Evolutionary conservation across 2,797 vertebrate species (phyloP).

Genomic region (Eremophila alpestris): DNA sequence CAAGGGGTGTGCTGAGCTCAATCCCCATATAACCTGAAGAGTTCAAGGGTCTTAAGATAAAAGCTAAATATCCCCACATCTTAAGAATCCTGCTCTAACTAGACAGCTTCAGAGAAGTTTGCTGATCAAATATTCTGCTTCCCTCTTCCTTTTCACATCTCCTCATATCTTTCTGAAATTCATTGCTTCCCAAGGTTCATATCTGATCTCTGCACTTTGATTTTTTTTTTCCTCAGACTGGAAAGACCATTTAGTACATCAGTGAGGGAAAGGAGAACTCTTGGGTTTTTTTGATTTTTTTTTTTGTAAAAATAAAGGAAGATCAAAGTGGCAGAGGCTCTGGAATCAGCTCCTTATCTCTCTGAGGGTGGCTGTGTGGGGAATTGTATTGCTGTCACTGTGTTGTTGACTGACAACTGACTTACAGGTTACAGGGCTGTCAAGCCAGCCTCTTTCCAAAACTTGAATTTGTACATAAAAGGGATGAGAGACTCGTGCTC

Average conservation of each 20-base stretch:
- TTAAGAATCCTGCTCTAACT: not conserved
- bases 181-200: not conserved
- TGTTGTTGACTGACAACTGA: not conserved
- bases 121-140: conserved; percentile 31
- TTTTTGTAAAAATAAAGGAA: not conserved
- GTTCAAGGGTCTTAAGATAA: not conserved
- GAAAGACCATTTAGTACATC: not conserved
- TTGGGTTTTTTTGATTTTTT: too few species aligned
- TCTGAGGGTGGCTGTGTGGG: not conserved
- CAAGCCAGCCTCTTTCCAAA: not conserved
- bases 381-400: not conserved
- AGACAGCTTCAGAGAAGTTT: not conserved
- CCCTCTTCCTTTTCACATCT: not conserved
- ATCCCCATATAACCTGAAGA: not conserved
- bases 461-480: not conserved
- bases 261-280: not conserved
- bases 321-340: not conserved
- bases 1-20: not conserved
- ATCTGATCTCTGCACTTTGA: not conserved
- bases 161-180: not conserved
- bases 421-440: not conserved
- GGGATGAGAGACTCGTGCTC: not conserved
- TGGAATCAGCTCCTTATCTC: not conserved
- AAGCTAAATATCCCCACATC: not conserved
- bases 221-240: not conserved